Evolutionary conservation across 1,140 invertebrate genomes (phyloP), one percentile per base, ranked within the genome.

Genomic region (Drosophila kanapiae): DNA sequence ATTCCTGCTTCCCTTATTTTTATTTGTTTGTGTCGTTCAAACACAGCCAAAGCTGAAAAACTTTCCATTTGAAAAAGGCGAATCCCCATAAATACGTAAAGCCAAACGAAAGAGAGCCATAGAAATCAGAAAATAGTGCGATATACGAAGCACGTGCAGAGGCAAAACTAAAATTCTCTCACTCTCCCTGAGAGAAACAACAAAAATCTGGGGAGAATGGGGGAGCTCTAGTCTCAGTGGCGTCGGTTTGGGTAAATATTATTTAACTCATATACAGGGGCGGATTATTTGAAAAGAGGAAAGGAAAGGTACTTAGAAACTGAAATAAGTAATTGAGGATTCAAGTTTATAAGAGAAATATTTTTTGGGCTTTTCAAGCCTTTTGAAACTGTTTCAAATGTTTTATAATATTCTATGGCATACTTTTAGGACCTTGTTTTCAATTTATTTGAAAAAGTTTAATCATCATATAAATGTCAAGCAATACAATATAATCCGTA

Each of bases 31-130:
- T 40, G 31, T n/a, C 31, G 27, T 18, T 56, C 35, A 69, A 43
- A 49, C 65, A 42, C 49, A 40, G 29, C 4, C 18, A 10, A 43
- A 38, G 18, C 48, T 37, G 11, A 83, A 87, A 88, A 88, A 88
- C 65, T 88, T 88, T 88, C 84, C 84, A 84, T 58, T 87, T 64
- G 65, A 45, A 75, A 78, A 80, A 51, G 53, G 53, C 68, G 76
- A 82, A 56, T 78, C 75, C 59, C 42, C 38, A 45, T 56, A 59
- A 56, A 54, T 58, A 76, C 35, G 33, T 38, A 61, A 53, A 35
- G 43, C 43, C 13, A 23, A 65, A 23, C 67, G 48, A 84, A 63
- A 75, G 59, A 48, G 33, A 72, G 57, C 27, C 67, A 43, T 74
- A 74, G 60, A 72, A 51, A 59, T 74, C 54, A 60, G 68, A 72